Conservation (phyloP, 2,888 invertebrate genomes). For the Hetaerina titia region DNA sequence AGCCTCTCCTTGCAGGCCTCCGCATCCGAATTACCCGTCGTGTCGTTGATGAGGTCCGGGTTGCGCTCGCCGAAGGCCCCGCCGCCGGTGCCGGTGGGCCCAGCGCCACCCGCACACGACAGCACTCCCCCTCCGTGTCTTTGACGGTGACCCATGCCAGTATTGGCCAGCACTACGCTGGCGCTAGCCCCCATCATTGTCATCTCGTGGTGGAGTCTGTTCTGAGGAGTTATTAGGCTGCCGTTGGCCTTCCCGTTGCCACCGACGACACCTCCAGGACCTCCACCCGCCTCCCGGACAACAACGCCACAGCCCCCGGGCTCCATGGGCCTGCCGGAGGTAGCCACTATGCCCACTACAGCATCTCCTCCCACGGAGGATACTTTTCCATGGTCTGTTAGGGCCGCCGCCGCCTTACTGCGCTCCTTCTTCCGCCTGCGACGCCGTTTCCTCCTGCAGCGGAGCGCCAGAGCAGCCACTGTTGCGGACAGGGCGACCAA, state of each 20-base stretch:
- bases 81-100: conserved; percentile 69
- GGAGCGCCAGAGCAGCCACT: conserved; percentile 79
- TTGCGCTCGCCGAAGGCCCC: conserved; percentile 81
- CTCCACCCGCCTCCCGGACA: conserved; percentile 77
- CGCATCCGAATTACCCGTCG: conserved; percentile 80
- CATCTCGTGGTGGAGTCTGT: conserved; percentile 77
- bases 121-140: conserved; percentile 69
- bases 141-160: conserved; percentile 72
- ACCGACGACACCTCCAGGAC: conserved; percentile 59
- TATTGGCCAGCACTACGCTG: conserved; percentile 74
- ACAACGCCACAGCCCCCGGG: conserved; percentile 78
- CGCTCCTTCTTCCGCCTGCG: conserved; percentile 80
- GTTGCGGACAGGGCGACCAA: conserved; percentile 87
- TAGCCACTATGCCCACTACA: conserved; percentile 75
- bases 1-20: conserved; percentile 72
- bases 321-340: conserved; percentile 76
- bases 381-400: conserved; percentile 86
- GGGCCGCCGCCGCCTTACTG: conserved; percentile 86
- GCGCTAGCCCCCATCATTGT: conserved; percentile 76
- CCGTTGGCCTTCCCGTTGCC: conserved; percentile 79
- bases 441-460: conserved; percentile 77
- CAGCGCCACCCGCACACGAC: conserved; percentile 67
- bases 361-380: conserved; percentile 77
- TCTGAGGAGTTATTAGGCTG: conserved; percentile 70
- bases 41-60: conserved; percentile 89